Percentiles rank a stretch among this genome's conserved stretches.
These are phyloP conservation scores for Antedon mediterranea DNA, from an alignment of 53 echinoderm and acorn worm genomes.

Conservation along the genomic window DNA sequence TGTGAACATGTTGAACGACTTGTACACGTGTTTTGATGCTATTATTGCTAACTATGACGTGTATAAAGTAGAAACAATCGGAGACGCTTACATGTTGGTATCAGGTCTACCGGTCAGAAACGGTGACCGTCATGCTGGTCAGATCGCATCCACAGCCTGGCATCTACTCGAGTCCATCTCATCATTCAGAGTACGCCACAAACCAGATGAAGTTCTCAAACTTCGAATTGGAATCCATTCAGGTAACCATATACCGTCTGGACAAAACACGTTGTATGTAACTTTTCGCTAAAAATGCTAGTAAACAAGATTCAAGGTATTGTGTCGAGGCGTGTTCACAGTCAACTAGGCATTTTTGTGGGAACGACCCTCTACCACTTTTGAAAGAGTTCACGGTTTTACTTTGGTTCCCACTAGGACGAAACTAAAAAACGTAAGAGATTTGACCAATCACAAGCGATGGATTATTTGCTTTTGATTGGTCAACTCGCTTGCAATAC, in stretches of 20 bases:
- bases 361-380: no score
- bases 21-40: conserved; percentile 80
- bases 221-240: conserved; percentile 82
- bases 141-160: conserved; percentile 81
- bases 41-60: conserved; percentile 96
- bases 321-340: no score
- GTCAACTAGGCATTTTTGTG: no score
- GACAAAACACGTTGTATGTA: no score
- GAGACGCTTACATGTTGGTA: conserved; percentile 94
- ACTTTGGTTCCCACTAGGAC: no score
- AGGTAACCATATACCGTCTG: conserved; percentile 20
- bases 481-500: no score
- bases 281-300: no score
- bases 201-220: conserved; percentile 65
- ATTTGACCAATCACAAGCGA: no score
- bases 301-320: no score
- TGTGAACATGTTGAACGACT: conserved; percentile 79
- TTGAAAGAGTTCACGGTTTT: no score
- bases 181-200: conserved; percentile 74
- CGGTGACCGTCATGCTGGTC: conserved; percentile 68
- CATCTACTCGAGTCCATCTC: conserved; percentile 70
- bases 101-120: conserved; percentile 82
- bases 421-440: no score
- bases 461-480: no score
- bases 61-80: conserved; percentile 95